These are phyloP conservation scores for Tamandua tetradactyla DNA, from an alignment of 2,797 vertebrate species.

Conservation along the genomic window DNA sequence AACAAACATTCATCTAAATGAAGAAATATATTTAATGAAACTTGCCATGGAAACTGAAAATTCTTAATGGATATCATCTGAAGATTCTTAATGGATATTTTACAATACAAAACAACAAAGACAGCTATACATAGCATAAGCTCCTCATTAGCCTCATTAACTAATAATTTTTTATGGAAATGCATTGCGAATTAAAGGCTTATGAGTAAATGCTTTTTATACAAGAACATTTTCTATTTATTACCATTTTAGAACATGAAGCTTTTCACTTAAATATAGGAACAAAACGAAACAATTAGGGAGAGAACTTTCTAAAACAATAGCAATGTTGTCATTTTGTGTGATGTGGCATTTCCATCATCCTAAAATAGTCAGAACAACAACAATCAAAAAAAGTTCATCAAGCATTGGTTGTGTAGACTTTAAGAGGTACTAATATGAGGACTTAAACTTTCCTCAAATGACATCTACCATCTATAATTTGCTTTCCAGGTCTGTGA, in stretches of 20 bases:
- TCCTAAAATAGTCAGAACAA: background rate
- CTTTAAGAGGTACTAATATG: background rate
- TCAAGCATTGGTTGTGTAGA: background rate
- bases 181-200: background rate
- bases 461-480: background rate
- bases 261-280: background rate
- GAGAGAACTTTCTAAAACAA: background rate
- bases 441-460: background rate
- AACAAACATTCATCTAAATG: background rate
- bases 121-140: background rate
- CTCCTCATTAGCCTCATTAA: background rate
- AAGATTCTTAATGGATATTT: background rate
- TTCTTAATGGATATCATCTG: background rate
- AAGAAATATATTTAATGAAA: background rate
- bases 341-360: background rate
- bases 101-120: conserved; percentile 6
- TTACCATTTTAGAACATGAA: background rate
- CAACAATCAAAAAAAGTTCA: background rate
- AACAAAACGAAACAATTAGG: conserved; percentile 23
- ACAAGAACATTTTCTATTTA: background rate
- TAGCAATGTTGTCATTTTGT: background rate
- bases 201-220: background rate
- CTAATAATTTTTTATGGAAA: background rate
- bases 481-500: background rate
- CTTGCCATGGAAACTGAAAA: background rate